Base-by-base conservation (phyloP, 2,797 vertebrate species). In the Pantherophis vulpinus region DNA sequence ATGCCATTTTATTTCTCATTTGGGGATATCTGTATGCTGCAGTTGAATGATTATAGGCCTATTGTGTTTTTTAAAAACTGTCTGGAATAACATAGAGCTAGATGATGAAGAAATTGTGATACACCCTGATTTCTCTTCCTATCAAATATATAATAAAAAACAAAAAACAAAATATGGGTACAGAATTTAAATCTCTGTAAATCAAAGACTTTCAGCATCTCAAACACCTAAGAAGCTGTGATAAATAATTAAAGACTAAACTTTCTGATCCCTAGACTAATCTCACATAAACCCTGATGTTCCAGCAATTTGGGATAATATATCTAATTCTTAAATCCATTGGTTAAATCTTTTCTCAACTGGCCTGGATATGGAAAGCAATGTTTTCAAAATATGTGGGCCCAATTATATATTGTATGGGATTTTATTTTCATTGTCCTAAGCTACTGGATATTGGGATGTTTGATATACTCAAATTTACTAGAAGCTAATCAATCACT, bases 1-100 rank as follows among this genome's bases (percentile, higher is more conserved):
- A n/a, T 0, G 92, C 4, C 63, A 66, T 94, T 94, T 93, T 2
- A 66, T 92, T 94, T 92, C 70, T 51, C 61, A 93, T 95, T 95
- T 94, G n/a, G 11, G 91, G n/a, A 7, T 93, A 92, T 94, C 83
- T 9, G 13, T 91, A 23, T 23, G 59, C 12, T 91, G 29, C 20
- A 91, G 29, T 89, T 92, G 23, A 88, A 37, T 54, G 63, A 83
- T 93, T 95, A 94, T 54, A 95, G 87, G n/a, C 4, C 58, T 51
- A 63, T 5, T 0, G 0, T 20, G 86, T 94, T 90, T 93, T 94
- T 74, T 93, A 70, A 32, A 92, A 93, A 92, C 93, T 91, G 86
- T 16, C 58, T 94, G 83, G 25, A 9, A 66, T 83, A 61, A 58
- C 2, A 92, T 8, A 83, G 47, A 61, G 47, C 32, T 94, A 29